Evolutionary conservation across 2,797 vertebrate species (phyloP).

Genomic region (Gila robusta): DNA sequence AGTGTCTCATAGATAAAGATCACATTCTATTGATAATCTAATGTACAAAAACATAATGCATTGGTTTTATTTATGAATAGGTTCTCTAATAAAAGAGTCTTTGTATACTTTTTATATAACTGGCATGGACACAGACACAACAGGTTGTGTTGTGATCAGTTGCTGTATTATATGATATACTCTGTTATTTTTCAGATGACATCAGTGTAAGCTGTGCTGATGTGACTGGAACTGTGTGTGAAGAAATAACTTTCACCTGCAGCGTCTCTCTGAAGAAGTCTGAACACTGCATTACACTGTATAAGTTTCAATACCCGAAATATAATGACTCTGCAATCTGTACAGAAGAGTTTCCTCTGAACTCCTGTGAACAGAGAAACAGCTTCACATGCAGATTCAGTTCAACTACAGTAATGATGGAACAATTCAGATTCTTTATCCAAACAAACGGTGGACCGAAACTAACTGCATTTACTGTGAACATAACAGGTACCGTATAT

Average conservation of each 20-base stretch:
- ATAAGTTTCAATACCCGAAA: neutral
- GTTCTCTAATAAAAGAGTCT: no score
- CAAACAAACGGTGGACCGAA: fast-evolving
- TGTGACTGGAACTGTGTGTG: neutral
- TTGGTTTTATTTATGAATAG: neutral
- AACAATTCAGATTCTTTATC: neutral
- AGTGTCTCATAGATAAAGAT: neutral
- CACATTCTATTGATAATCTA: neutral
- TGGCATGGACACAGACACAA: no score
- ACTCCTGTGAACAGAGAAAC: neutral
- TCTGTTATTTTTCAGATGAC: neutral
- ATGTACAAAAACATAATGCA: neutral
- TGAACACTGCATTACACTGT: fast-evolving
- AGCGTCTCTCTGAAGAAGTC: neutral
- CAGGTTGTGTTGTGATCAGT: neutral
- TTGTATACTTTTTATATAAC: no score
- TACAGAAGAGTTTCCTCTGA: fast-evolving
- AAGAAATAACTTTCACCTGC: neutral
- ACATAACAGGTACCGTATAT: neutral
- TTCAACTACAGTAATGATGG: neutral
- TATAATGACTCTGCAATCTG: fast-evolving
- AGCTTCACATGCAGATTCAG: neutral
- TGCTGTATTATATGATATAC: neutral
- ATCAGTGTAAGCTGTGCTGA: neutral
- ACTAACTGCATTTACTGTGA: neutral